These are phyloP conservation scores for Pyralis farinalis DNA, from an alignment of 2,888 invertebrate genomes.

Conservation along the genomic window DNA sequence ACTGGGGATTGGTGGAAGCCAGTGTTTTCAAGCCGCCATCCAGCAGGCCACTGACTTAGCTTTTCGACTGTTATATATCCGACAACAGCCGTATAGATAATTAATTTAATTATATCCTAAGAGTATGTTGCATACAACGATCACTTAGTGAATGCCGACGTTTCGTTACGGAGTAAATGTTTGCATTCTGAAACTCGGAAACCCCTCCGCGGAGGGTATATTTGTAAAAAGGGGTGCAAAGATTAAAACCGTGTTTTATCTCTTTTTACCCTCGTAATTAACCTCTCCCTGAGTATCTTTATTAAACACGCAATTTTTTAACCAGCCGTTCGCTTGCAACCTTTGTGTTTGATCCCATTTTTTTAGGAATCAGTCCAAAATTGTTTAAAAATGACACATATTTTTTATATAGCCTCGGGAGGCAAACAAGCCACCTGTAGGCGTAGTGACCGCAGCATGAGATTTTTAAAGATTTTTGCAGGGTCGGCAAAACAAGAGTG, in stretches of 20 bases:
- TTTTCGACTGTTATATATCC: too few relatives aligned
- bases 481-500: too few relatives aligned
- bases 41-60: too few relatives aligned
- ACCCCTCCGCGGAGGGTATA: neutral
- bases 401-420: too few relatives aligned
- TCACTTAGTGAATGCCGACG: neutral
- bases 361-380: too few relatives aligned
- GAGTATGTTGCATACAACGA: neutral
- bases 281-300: conserved; percentile 23
- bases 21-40: too few relatives aligned
- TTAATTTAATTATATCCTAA: neutral
- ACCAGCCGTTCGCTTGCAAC: conserved; percentile 10
- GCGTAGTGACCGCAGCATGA: too few relatives aligned
- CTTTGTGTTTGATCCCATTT: neutral
- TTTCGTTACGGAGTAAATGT: neutral
- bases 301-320: conserved; percentile 21
- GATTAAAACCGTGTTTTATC: conserved; percentile 34
- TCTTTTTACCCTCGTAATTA: conserved; percentile 39
- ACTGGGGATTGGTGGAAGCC: too few relatives aligned
- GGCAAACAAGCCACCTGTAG: too few relatives aligned
- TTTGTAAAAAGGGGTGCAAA: conserved; percentile 17
- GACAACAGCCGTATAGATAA: too few relatives aligned
- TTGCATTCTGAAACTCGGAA: neutral
- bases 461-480: too few relatives aligned
- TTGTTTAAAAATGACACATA: too few relatives aligned